Evolutionary conservation across 2,113 vertebrate genomes (phyloP).

Genomic region (Oncorhynchus gorbuscha): DNA sequence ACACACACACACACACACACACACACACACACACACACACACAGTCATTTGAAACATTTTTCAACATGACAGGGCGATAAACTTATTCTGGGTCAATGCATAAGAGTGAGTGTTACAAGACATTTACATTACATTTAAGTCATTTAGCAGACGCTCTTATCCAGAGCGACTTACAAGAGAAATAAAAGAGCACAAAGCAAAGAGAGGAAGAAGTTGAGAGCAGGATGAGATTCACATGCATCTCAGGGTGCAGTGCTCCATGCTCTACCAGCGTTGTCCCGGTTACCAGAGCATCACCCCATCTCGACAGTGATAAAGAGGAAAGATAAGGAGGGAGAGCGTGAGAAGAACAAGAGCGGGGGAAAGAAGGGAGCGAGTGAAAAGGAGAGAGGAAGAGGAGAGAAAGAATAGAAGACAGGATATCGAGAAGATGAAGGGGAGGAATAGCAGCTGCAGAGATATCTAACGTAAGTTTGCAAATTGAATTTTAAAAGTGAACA

Average conservation of each 20-base stretch:
- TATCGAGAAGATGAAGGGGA: neutral
- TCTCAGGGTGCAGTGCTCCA: constrained; percentile 36
- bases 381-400: too few species aligned
- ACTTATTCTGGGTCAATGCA: neutral
- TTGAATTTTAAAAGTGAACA: too few species aligned
- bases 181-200: too few species aligned
- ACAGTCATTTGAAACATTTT: too few species aligned
- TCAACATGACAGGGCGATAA: neutral
- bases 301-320: constrained; percentile 67
- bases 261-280: constrained; percentile 47
- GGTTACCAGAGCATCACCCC: constrained; percentile 57
- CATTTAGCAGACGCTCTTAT: too few species aligned
- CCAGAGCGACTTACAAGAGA: too few species aligned
- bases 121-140: too few species aligned
- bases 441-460: neutral
- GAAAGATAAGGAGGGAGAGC: constrained; percentile 39
- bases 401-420: neutral
- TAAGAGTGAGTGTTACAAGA: neutral
- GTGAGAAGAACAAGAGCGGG: neutral
- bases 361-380: too few species aligned
- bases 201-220: neutral
- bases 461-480: too few species aligned
- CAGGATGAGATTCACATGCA: constrained; percentile 15
- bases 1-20: too few species aligned
- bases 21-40: too few species aligned